Evolutionary conservation across 2,113 vertebrate species (phyloP).

Genomic region (Neolamprologus falcicula): DNA sequence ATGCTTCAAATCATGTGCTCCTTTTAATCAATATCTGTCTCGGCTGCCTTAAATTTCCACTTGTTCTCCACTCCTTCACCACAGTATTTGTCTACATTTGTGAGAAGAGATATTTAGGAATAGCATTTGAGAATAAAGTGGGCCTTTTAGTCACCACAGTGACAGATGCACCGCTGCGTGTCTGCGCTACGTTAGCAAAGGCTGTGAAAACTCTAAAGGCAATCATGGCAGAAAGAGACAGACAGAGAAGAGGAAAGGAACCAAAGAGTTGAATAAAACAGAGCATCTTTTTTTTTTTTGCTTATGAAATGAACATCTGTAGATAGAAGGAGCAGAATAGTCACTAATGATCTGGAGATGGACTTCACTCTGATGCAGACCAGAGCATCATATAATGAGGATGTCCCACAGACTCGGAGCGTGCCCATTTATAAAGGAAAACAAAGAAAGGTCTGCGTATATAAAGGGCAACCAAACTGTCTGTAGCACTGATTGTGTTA

Average conservation of each 20-base stretch:
- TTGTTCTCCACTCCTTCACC: not conserved
- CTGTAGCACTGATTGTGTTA: not conserved
- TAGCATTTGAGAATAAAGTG: not conserved
- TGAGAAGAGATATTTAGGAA: not conserved
- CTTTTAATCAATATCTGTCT: slow-evolving; percentile 23
- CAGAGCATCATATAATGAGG: not conserved
- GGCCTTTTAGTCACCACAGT: slow-evolving; percentile 3
- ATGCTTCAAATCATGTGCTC: not conserved
- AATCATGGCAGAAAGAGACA: not conserved
- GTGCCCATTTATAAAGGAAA: not conserved
- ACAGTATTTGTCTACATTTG: not conserved
- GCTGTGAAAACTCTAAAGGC: not conserved
- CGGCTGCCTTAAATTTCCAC: not conserved
- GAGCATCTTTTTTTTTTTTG: not conserved
- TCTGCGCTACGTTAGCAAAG: not conserved
- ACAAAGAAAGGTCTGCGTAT: not conserved
- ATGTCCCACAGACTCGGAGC: not conserved
- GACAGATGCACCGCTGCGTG: not conserved
- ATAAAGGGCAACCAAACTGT: not conserved
- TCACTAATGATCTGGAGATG: slow-evolving; percentile 15
- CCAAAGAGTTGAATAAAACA: not conserved
- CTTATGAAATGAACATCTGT: slow-evolving; percentile 2
- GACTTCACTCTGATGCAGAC: not conserved
- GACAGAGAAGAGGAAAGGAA: not conserved
- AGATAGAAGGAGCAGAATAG: not conserved